Evolutionary conservation across 2,888 invertebrate genomes (phyloP).

Genomic region (Meta bourneti): DNA sequence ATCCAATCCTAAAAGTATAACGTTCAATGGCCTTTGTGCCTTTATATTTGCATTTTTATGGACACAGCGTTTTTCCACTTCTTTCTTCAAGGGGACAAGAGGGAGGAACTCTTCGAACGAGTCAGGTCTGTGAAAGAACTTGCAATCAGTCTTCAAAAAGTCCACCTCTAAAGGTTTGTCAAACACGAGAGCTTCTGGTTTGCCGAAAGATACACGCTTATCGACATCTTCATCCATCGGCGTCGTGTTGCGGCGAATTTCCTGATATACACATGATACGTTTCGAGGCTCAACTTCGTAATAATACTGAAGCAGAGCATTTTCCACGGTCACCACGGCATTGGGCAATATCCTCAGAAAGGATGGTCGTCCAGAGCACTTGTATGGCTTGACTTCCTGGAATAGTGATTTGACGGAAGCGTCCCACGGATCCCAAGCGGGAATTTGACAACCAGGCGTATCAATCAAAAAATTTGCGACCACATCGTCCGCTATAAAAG

Average conservation of each 20-base stretch:
- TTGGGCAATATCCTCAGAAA: constrained; percentile 56
- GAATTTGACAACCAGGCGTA: constrained; percentile 74
- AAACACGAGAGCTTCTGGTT: constrained; percentile 19
- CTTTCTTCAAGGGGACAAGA: constrained; percentile 54
- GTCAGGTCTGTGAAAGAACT: not conserved
- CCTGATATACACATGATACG: constrained; percentile 62
- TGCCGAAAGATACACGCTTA: constrained; percentile 12
- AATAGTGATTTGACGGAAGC: constrained; percentile 52
- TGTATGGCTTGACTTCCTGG: constrained; percentile 41
- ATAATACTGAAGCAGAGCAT: constrained; percentile 64
- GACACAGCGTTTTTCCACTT: constrained; percentile 42
- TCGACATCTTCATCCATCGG: constrained; percentile 38
- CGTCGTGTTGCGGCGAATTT: constrained; percentile 31
- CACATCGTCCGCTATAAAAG: constrained; percentile 38
- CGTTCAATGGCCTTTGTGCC: constrained; percentile 82
- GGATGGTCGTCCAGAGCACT: constrained; percentile 56
- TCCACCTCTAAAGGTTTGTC: constrained; percentile 50
- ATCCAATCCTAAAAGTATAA: constrained; percentile 91
- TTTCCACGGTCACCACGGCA: constrained; percentile 53
- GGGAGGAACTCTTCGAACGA: constrained; percentile 60
- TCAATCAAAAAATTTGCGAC: constrained; percentile 50
- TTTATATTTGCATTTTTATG: constrained; percentile 19
- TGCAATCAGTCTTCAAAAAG: constrained; percentile 65
- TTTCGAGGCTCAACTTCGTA: constrained; percentile 54
- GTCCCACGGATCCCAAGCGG: constrained; percentile 69